Evolutionary conservation across 2,888 invertebrate species (phyloP).

Genomic region (Gerris lacustris): DNA sequence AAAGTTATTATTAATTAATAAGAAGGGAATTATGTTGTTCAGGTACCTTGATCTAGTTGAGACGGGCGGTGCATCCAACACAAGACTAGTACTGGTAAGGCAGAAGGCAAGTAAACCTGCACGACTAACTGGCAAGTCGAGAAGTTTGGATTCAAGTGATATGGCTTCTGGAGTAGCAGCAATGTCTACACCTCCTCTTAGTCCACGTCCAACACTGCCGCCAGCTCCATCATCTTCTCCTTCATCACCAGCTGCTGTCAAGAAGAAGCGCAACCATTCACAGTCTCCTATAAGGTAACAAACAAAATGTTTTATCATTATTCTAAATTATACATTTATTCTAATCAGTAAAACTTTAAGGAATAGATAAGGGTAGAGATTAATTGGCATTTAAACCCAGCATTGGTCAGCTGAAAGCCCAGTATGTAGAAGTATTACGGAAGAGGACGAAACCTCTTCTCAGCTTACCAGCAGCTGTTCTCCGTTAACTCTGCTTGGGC

Average conservation of each 20-base stretch:
- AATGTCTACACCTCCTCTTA: constrained; percentile 35
- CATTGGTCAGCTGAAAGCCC: too few relatives aligned
- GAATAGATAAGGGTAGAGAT: too few relatives aligned
- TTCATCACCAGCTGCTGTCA: constrained; percentile 56
- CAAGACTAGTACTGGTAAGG: constrained; percentile 33
- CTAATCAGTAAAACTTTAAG: too few relatives aligned
- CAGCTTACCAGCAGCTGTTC: too few relatives aligned
- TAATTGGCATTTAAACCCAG: too few relatives aligned
- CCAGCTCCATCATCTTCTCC: constrained; percentile 64
- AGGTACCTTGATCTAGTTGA: constrained; percentile 68
- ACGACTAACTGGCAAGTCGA: constrained; percentile 60
- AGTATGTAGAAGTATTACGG: too few relatives aligned
- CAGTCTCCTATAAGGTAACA: constrained; percentile 59
- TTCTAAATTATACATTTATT: neutral
- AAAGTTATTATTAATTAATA: too few relatives aligned
- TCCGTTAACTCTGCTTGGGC: too few relatives aligned
- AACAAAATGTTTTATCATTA: neutral
- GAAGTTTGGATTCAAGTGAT: constrained; percentile 75
- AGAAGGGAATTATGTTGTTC: neutral
- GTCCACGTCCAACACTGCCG: constrained; percentile 33
- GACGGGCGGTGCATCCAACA: constrained; percentile 41
- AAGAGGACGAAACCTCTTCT: too few relatives aligned
- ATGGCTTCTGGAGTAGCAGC: constrained; percentile 36
- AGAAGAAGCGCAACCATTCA: constrained; percentile 62
- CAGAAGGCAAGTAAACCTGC: constrained; percentile 38